A percentile compares a stretch with the other conserved stretches of the same genome.
Conservation (phyloP, 2,888 invertebrate species). For the Tetramorium bicarinatum region DNA sequence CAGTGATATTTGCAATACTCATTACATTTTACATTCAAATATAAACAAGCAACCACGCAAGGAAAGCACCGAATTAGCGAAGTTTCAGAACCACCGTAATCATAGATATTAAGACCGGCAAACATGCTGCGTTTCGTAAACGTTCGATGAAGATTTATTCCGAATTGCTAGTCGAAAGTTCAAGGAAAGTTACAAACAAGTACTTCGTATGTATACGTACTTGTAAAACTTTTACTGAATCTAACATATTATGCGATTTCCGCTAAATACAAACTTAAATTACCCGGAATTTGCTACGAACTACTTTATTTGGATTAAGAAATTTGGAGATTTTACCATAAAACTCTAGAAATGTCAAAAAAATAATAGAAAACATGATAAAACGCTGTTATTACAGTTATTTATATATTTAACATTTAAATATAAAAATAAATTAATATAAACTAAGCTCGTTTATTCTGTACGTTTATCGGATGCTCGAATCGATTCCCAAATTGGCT, state of each 20-base stretch:
- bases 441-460: background rate
- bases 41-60: background rate
- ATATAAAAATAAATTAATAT: background rate
- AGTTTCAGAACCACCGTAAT: background rate
- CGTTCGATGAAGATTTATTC: conserved; percentile 8
- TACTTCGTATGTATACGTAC: background rate
- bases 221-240: conserved; percentile 2
- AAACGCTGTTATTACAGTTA: background rate
- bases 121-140: background rate
- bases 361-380: background rate
- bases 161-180: background rate
- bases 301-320: background rate
- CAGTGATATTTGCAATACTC: background rate
- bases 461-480: background rate
- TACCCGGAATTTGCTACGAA: background rate
- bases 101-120: background rate
- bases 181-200: background rate
- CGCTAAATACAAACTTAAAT: conserved; percentile 4
- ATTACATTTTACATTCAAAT: background rate
- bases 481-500: background rate
- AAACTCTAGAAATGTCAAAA: background rate
- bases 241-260: background rate
- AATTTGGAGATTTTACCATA: conserved; percentile 1
- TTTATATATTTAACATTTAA: background rate
- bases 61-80: background rate